phyloP scores from a whole-genome alignment of 2,797 vertebrate species.

The Lepidocolaptes lacrymiger region DNA sequence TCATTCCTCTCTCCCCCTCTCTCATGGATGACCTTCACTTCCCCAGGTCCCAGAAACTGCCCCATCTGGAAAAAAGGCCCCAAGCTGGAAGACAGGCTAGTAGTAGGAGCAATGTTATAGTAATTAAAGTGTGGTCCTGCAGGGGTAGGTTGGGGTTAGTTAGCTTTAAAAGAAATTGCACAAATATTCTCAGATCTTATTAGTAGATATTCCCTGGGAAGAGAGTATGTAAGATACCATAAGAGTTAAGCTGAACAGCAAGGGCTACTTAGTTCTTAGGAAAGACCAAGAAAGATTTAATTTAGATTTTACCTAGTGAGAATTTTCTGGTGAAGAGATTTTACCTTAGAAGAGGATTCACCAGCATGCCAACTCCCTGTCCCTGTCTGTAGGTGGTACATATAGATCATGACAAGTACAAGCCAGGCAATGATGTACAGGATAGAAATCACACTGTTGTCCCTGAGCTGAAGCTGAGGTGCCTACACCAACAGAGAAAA shows the following conservation, averaged over 20 bases:
- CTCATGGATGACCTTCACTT: fast-evolving
- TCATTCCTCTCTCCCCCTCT: not conserved
- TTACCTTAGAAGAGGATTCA: not conserved
- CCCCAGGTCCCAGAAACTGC: not conserved
- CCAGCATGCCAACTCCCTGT: not conserved
- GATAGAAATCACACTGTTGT: not conserved
- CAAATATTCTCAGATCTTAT: not conserved
- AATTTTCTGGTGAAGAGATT: not conserved
- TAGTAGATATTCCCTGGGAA: not conserved
- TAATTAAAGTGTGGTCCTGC: conserved; percentile 26
- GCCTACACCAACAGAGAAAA: not conserved
- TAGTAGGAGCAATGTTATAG: not conserved
- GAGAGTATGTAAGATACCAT: not conserved
- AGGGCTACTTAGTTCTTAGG: not conserved
- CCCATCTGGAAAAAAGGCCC: not conserved
- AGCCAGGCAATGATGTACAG: not conserved
- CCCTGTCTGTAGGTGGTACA: not conserved
- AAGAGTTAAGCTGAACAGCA: conserved; percentile 6
- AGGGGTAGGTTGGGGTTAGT: not conserved
- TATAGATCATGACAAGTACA: not conserved
- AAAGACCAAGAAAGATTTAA: not conserved
- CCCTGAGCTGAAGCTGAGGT: not conserved
- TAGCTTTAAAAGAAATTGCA: conserved; percentile 26
- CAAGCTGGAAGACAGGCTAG: not conserved
- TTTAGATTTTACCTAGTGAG: not conserved